phyloP scores from a whole-genome alignment of 2,888 invertebrate species.

The Caenorhabditis afra region DNA sequence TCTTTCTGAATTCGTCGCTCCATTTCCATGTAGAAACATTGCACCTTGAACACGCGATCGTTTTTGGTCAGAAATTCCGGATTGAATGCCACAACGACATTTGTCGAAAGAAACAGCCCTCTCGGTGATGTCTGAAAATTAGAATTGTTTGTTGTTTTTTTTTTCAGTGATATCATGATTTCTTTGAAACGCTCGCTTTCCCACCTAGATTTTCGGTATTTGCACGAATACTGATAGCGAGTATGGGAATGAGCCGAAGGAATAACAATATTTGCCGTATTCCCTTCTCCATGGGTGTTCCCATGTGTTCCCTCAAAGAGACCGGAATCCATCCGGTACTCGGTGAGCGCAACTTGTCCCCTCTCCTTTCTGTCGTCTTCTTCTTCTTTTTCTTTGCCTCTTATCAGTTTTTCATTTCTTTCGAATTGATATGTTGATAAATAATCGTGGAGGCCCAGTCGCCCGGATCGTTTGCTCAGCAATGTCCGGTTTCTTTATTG shows the following conservation, averaged over 20 bases:
- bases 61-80: slow-evolving; percentile 77
- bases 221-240: not conserved
- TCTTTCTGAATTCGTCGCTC: slow-evolving; percentile 73
- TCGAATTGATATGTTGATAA: slow-evolving; percentile 59
- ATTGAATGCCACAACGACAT: slow-evolving; percentile 78
- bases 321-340: not conserved
- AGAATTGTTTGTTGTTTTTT: not conserved
- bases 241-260: not conserved
- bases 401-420: slow-evolving; percentile 42
- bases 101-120: slow-evolving; percentile 75
- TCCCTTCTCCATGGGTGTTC: not conserved
- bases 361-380: no score
- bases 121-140: slow-evolving; percentile 71
- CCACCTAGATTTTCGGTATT: not conserved
- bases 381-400: no score
- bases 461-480: slow-evolving; percentile 54
- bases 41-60: slow-evolving; percentile 77
- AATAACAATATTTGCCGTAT: slow-evolving; percentile 6
- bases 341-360: slow-evolving; percentile 31
- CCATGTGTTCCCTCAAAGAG: not conserved
- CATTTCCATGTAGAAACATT: slow-evolving; percentile 80
- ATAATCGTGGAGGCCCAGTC: slow-evolving; percentile 43
- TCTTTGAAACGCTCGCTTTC: not conserved
- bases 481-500: slow-evolving; percentile 61
- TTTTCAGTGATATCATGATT: not conserved